Evolutionary conservation across 2,797 vertebrate genomes (phyloP).

Genomic region (Carduelis carduelis): DNA sequence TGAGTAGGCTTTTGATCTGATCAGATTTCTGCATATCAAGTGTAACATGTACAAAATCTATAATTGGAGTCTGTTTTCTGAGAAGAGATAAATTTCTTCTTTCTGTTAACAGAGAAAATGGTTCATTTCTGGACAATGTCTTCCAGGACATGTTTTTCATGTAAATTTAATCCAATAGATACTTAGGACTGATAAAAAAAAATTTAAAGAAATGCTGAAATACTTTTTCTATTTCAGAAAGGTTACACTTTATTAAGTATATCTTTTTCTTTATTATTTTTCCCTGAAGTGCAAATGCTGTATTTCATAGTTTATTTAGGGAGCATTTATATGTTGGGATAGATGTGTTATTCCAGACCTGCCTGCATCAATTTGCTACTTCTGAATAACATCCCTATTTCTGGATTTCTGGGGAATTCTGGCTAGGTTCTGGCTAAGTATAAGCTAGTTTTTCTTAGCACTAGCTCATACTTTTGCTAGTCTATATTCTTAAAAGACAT

Average conservation of each 20-base stretch:
- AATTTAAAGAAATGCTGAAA: not conserved
- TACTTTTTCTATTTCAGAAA: not conserved
- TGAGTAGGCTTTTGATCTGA: conserved; percentile 62
- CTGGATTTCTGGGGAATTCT: not conserved
- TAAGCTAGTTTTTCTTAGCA: not conserved
- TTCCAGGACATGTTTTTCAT: not conserved
- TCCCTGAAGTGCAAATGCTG: not conserved
- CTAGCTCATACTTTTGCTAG: not conserved
- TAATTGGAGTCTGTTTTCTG: conserved; percentile 84
- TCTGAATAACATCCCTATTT: not conserved
- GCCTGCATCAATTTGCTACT: not conserved
- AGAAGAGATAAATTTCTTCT: conserved; percentile 75
- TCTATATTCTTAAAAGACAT: not conserved
- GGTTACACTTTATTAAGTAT: not conserved
- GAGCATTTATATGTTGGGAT: not conserved
- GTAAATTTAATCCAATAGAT: not conserved
- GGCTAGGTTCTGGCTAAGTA: not conserved
- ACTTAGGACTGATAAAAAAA: not conserved
- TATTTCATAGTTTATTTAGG: not conserved
- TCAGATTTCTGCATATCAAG: conserved; percentile 72
- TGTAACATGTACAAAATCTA: conserved; percentile 79
- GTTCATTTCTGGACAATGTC: not conserved
- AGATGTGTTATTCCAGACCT: not conserved
- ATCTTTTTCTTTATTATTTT: not conserved
- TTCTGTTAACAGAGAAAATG: conserved; percentile 33